Evolutionary conservation across 2,888 invertebrate species (phyloP), one percentile per base, ranked within the genome.

Genomic region (Trisateles emortualis): DNA sequence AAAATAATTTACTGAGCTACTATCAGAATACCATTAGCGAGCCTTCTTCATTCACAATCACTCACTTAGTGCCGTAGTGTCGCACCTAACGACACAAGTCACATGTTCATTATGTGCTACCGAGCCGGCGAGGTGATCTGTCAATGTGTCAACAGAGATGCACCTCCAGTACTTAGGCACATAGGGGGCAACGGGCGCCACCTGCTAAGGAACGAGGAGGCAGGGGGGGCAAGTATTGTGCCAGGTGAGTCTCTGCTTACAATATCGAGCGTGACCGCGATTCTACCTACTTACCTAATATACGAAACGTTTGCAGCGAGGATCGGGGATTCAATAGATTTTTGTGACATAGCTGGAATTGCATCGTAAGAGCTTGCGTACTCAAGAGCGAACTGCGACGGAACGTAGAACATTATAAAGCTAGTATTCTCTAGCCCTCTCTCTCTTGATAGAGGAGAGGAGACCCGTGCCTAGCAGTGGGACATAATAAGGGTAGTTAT

Each of bases 91-190:
- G 29, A 17, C 50, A 30, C 51, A 30, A 42, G 36, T 54, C 39
- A 11, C 48, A 49, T 42, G 42, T 42, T 42, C 49, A 49, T 35
- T 40, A 29, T n/a, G n/a, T 10, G 8, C 38, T 33, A 32, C 38
- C 19, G 35, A 35, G 62, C 50, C 39, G 16, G 16, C 50, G 38
- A 17, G 35, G 45, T 66, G 54, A 69, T 61, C 58, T 48, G 43
- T 65, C 62, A 66, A 36, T 66, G 58, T 67, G 67, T 69, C 70
- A 14, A 48, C 38, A 17, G 42, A 45, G 54, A 61, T 69, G 54
- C 54, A 46, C n/a, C 39, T 38, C 35, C 33, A 14, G 52, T 11
- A 39, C 46, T 49, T 29, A 49, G 26, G 26, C 9, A 4, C 19
- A n/a, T 8, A 3, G 35, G 48, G 17, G 40, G 40, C 17, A 22